Evolutionary conservation across 2,888 invertebrate species (phyloP).

Genomic region (Ophion ellenae): DNA sequence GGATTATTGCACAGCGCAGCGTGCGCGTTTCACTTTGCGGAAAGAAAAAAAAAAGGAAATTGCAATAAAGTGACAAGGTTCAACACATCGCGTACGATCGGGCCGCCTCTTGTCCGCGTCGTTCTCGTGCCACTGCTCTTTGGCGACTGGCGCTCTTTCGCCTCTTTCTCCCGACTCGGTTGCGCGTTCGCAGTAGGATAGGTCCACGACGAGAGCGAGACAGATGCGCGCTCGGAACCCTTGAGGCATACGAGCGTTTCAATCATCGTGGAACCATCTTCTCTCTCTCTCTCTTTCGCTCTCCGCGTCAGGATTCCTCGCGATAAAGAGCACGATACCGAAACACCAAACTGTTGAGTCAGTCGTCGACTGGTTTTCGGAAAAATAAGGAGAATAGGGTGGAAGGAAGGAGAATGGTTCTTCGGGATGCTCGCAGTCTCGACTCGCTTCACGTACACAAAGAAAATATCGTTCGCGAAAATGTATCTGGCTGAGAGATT

Average conservation of each 20-base stretch:
- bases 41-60: not conserved
- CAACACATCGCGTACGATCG: conserved; percentile 35
- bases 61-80: not conserved
- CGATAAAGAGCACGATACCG: not conserved
- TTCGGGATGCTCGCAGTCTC: not conserved
- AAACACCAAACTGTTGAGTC: conserved; percentile 2
- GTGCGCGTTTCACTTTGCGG: not conserved
- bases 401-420: not conserved
- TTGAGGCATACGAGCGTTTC: conserved; percentile 10
- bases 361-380: not conserved
- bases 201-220: conserved; percentile 35
- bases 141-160: conserved; percentile 29
- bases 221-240: not conserved
- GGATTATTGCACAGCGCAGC: not conserved
- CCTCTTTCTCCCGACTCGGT: conserved; percentile 34
- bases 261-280: not conserved
- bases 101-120: not conserved
- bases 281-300: not conserved
- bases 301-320: not conserved
- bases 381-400: not conserved
- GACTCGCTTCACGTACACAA: not conserved
- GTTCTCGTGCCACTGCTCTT: conserved; percentile 21
- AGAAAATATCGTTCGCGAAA: conserved; percentile 1
- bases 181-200: conserved; percentile 37
- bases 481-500: not conserved